Evolutionary conservation across 2,797 vertebrate species (phyloP).

Genomic region (Falco novaeseelandiae): DNA sequence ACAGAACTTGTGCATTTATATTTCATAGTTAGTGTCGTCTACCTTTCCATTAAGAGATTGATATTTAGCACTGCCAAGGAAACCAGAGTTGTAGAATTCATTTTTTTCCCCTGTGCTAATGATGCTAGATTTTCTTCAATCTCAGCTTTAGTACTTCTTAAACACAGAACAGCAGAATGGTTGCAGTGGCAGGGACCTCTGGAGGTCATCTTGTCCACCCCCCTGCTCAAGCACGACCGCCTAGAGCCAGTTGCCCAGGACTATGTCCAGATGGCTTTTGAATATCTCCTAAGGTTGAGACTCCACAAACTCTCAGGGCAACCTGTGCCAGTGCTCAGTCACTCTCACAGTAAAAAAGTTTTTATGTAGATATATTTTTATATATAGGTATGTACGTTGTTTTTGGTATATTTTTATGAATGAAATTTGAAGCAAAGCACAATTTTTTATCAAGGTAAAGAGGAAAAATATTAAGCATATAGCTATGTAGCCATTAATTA

Average conservation of each 20-base stretch:
- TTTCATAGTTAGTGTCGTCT: background rate
- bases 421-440: background rate
- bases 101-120: background rate
- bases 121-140: background rate
- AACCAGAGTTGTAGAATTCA: background rate
- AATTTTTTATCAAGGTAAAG: background rate
- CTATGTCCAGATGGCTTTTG: background rate
- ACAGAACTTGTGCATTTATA: background rate
- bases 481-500: background rate
- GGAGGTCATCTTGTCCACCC: background rate
- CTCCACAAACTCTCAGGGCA: background rate
- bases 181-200: background rate
- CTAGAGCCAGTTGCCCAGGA: background rate
- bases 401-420: background rate
- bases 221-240: background rate
- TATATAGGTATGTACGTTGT: accelerated
- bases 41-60: background rate
- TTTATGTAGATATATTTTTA: background rate
- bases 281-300: background rate
- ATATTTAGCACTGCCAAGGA: background rate
- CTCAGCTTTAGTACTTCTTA: background rate
- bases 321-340: background rate
- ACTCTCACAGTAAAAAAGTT: background rate
- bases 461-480: background rate
- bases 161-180: background rate